Evolutionary conservation across 1,140 invertebrate genomes (phyloP), one percentile per base, ranked within the genome.

Genomic region (Archivesica marissinica): DNA sequence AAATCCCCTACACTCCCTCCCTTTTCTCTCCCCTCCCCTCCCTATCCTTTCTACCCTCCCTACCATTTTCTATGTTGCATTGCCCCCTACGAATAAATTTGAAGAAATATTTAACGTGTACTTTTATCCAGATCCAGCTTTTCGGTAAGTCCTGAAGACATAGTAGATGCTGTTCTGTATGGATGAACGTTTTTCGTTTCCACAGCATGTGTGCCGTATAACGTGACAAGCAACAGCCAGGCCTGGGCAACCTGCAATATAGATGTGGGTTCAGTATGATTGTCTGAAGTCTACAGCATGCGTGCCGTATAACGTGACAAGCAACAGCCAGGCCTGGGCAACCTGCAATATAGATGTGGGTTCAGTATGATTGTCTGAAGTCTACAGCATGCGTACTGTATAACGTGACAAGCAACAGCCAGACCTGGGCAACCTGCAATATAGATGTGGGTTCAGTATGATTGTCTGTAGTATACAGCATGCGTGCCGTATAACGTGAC

Each of bases 171-270:
- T 38, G 78, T 70, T 20, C 78, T 23, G 20, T 61, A 38, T 4
- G 50, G 59, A 78, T 56, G 78, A 17, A 50, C 30, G 15, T 64
- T 38, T 33, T 80, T 78, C 17, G 39, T 72, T 41, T 28, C 54
- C 33, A 75, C 28, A 28, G 33, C 66, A 66, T 81, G 83, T 3
- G 68, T 86, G 86, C 82, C 87, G 25, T 44, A 88, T 52, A 83
- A 52, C 2, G 56, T 75, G 39, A 93, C 92, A 30, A 95, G 56
- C 72, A 95, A 93, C 41, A 90, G 85, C 94, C 95, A 95, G 17
- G 91, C 93, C 80, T 94, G 90, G 6, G 93, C 89, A 41, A 94
- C 96, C 94, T 97, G 96, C 87, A 95, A 94, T n/a, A n/a, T n/a
- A n/a, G n/a, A n/a, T n/a, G n/a, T n/a, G n/a, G n/a, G n/a, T n/a